Conservation (phyloP, 92 coral and sea anemone genomes). For the Palythoa caribaeorum region DNA sequence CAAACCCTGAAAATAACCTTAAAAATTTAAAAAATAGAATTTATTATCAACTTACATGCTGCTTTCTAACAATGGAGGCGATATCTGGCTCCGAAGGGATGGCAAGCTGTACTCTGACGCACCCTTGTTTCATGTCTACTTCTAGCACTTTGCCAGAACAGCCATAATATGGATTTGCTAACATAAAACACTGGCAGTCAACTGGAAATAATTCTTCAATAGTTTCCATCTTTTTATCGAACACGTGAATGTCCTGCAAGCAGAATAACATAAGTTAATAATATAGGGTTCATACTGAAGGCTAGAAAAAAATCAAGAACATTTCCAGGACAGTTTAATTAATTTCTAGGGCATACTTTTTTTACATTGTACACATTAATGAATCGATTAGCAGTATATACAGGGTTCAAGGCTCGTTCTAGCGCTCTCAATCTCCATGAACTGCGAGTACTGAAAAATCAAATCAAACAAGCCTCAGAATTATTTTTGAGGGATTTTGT, state of each 20-base stretch:
- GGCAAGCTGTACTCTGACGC: constrained; percentile 91
- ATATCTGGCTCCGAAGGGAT: constrained; percentile 90
- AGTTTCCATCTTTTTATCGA: constrained; percentile 70
- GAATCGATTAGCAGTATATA: no score
- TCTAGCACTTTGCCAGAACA: constrained; percentile 92
- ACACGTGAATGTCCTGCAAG: constrained; percentile 80
- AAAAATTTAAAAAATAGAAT: no score
- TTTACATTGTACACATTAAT: no score
- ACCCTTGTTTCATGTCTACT: constrained; percentile 90
- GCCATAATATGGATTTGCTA: constrained; percentile 94
- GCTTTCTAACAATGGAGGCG: constrained; percentile 57
- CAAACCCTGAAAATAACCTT: no score
- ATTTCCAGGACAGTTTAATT: no score
- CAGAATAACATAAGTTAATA: neutral
- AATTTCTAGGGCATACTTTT: no score
- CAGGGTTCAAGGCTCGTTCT: no score
- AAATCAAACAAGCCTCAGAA: no score
- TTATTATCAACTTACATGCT: constrained; percentile 55
- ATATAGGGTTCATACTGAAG: neutral
- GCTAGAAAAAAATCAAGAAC: no score
- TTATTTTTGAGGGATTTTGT: no score
- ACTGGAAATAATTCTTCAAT: constrained; percentile 92
- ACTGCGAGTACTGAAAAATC: no score
- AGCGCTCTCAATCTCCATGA: no score
- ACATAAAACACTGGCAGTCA: constrained; percentile 90